These are phyloP conservation scores for Orthosia cruda DNA, from an alignment of 2,888 invertebrate species.

Conservation along the genomic window DNA sequence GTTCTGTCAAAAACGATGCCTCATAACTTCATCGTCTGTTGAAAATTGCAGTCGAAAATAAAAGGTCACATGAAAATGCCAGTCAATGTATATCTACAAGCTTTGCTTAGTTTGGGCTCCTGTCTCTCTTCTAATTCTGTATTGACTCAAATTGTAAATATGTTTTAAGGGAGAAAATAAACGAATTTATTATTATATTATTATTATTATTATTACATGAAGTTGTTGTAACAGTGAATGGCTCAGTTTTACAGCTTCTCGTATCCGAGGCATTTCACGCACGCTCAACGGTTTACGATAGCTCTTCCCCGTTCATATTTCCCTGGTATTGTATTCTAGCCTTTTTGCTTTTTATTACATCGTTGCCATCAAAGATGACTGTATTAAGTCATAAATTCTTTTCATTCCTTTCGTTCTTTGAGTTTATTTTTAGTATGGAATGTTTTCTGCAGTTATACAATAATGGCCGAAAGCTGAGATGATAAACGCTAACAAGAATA, in stretches of 20 bases:
- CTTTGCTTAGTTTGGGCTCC: too few species aligned
- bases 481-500: background rate
- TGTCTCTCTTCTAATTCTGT: too few species aligned
- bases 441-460: slow-evolving; percentile 41
- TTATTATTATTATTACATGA: too few species aligned
- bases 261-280: slow-evolving; percentile 54
- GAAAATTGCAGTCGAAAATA: slow-evolving; percentile 28
- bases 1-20: background rate
- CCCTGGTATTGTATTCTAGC: slow-evolving; percentile 56
- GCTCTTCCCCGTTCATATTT: slow-evolving; percentile 59
- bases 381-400: slow-evolving; percentile 60
- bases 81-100: slow-evolving; percentile 15
- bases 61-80: slow-evolving; percentile 20
- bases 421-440: slow-evolving; percentile 42
- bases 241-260: slow-evolving; percentile 48
- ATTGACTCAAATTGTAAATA: too few species aligned
- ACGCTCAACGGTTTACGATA: slow-evolving; percentile 54
- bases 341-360: slow-evolving; percentile 45
- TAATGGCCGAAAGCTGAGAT: background rate
- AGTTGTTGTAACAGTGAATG: slow-evolving; percentile 25
- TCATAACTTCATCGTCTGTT: slow-evolving; percentile 14
- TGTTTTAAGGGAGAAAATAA: too few species aligned
- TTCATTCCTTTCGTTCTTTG: slow-evolving; percentile 35
- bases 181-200: too few species aligned
- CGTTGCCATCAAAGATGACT: slow-evolving; percentile 47